phyloP scores from a whole-genome alignment of 2,888 invertebrate species.

The Acanthococcus lagerstroemiae region DNA sequence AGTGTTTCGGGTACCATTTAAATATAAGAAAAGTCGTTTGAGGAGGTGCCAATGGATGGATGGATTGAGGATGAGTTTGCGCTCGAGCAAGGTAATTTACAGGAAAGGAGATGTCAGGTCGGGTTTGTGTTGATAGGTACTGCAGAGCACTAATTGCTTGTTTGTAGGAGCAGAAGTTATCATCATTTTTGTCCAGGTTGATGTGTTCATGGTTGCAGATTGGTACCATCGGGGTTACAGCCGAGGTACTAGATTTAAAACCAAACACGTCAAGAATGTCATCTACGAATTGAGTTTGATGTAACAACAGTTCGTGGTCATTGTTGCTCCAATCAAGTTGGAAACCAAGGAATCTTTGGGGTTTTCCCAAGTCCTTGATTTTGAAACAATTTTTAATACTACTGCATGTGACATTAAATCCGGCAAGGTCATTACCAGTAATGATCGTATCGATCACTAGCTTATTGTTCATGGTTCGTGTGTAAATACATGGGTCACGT shows the following conservation, averaged over 20 bases:
- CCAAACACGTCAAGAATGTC: neutral
- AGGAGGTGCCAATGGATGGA: slow-evolving; percentile 34
- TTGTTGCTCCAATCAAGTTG: neutral
- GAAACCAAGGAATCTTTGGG: neutral
- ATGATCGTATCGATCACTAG: neutral
- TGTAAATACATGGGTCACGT: neutral
- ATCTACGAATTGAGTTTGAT: slow-evolving; percentile 24
- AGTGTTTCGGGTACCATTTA: neutral
- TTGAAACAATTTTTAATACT: no score
- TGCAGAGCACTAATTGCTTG: slow-evolving; percentile 37
- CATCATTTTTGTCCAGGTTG: neutral
- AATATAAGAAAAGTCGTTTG: slow-evolving; percentile 2
- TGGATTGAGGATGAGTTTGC: slow-evolving; percentile 36
- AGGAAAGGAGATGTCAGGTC: slow-evolving; percentile 37
- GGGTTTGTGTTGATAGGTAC: slow-evolving; percentile 35
- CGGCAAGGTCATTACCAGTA: neutral
- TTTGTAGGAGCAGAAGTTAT: neutral
- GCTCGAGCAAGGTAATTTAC: slow-evolving; percentile 37
- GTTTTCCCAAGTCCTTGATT: no score
- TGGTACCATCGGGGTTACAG: neutral
- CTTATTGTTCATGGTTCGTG: neutral
- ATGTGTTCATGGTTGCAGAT: neutral
- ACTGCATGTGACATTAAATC: no score
- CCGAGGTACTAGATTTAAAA: neutral
- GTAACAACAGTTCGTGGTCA: neutral